phyloP scores from a whole-genome alignment of 2,797 vertebrate genomes.

The Serranus cabrilla region DNA sequence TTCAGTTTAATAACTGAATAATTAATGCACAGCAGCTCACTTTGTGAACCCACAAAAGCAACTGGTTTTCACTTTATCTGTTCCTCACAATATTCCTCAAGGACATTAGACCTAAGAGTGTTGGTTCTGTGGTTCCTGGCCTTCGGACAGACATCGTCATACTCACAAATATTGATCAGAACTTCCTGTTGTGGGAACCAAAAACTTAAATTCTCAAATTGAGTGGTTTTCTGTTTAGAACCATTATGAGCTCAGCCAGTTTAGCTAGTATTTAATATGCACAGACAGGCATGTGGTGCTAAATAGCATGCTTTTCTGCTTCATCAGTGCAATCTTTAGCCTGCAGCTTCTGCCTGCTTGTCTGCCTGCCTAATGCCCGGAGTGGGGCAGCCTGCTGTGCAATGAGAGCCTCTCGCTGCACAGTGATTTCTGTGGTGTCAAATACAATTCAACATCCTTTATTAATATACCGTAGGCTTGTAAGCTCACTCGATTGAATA shows the following conservation, averaged over 20 bases:
- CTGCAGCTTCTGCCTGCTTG: constrained; percentile 78
- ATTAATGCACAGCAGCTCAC: constrained; percentile 38
- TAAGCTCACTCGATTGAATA: constrained; percentile 51
- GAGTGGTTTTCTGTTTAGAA: constrained; percentile 49
- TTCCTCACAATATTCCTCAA: constrained; percentile 19
- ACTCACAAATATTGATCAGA: constrained; percentile 52
- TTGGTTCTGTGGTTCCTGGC: constrained; percentile 44
- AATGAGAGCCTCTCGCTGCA: constrained; percentile 64
- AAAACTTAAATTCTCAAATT: constrained; percentile 27
- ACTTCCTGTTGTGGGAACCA: constrained; percentile 41
- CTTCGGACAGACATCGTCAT: constrained; percentile 11
- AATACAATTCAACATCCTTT: constrained; percentile 67
- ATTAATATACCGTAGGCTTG: constrained; percentile 59
- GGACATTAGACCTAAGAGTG: constrained; percentile 29
- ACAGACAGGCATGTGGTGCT: constrained; percentile 81
- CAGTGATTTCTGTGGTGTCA: constrained; percentile 71
- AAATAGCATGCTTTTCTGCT: constrained; percentile 86
- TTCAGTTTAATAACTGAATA: constrained; percentile 32
- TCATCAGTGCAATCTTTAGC: constrained; percentile 83
- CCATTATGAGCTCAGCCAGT: constrained; percentile 40
- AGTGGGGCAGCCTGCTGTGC: constrained; percentile 77
- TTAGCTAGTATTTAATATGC: constrained; percentile 79
- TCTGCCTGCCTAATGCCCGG: constrained; percentile 76
- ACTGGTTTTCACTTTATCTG: constrained; percentile 18
- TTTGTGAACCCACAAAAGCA: constrained; percentile 35